These are phyloP conservation scores for Plutella xylostella DNA, from an alignment of 2,888 invertebrate species.

Conservation along the genomic window DNA sequence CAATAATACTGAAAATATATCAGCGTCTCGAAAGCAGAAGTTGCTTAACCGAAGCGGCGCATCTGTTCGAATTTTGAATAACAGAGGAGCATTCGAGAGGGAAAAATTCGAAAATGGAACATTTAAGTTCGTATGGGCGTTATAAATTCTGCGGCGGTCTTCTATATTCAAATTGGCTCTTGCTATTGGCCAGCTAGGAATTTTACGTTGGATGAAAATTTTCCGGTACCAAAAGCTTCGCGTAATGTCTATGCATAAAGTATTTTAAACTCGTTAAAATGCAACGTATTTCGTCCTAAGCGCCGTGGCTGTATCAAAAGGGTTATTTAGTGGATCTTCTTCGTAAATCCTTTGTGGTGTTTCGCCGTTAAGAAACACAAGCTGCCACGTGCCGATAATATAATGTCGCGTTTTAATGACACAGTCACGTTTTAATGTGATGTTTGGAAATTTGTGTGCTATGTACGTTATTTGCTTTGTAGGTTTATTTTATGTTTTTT, in stretches of 20 bases:
- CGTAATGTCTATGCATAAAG: slow-evolving; percentile 67
- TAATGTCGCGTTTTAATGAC: slow-evolving; percentile 6
- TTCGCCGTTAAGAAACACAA: slow-evolving; percentile 20
- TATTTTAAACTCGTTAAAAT: slow-evolving; percentile 67
- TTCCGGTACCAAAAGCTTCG: slow-evolving; percentile 26
- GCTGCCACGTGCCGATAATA: slow-evolving; percentile 12
- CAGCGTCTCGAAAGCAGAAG: slow-evolving; percentile 1
- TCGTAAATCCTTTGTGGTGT: slow-evolving; percentile 31
- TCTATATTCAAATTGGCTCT: slow-evolving; percentile 67
- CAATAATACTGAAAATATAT: slow-evolving; percentile 2
- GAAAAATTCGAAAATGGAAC: slow-evolving; percentile 19
- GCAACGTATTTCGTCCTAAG: slow-evolving; percentile 45
- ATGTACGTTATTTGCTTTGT: too few species aligned
- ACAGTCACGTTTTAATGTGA: neutral
- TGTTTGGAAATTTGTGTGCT: neutral
- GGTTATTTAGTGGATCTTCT: slow-evolving; percentile 39
- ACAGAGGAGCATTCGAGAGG: slow-evolving; percentile 14
- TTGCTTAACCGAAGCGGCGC: slow-evolving; percentile 8
- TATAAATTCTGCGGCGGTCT: slow-evolving; percentile 59
- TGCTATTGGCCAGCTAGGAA: slow-evolving; percentile 41
- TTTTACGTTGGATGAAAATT: slow-evolving; percentile 41
- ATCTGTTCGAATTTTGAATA: slow-evolving; percentile 13
- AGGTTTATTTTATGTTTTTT: too few species aligned
- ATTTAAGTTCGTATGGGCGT: slow-evolving; percentile 59
- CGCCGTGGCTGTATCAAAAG: slow-evolving; percentile 31